These are phyloP conservation scores for Mus spicilegus DNA, from an alignment of 2,113 vertebrate genomes.

Conservation along the genomic window DNA sequence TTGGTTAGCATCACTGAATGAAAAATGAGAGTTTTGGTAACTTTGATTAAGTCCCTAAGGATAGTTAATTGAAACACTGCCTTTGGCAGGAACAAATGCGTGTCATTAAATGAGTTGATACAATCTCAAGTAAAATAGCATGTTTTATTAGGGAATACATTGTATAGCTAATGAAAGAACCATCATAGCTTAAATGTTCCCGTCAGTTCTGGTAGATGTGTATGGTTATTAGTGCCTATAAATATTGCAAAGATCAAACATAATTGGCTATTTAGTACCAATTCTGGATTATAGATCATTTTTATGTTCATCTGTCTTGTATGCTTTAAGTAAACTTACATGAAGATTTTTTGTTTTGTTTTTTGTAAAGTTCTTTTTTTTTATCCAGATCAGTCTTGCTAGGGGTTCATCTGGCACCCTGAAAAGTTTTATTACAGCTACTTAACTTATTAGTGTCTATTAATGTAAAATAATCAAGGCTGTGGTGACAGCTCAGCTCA, in stretches of 20 bases:
- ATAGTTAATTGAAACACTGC: constrained; percentile 59
- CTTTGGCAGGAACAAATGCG: constrained; percentile 31
- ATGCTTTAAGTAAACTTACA: constrained; percentile 22
- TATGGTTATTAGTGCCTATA: constrained; percentile 3
- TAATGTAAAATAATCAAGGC: not conserved
- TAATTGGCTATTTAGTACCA: constrained; percentile 37
- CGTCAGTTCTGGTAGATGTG: not conserved
- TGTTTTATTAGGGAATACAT: constrained; percentile 49
- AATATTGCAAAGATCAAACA: constrained; percentile 31
- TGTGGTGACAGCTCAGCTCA: not conserved
- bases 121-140: constrained; percentile 36
- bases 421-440: constrained; percentile 24
- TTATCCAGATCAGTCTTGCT: not conserved
- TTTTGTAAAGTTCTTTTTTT: constrained; percentile 10
- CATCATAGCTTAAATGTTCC: not conserved
- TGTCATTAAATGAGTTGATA: constrained; percentile 1
- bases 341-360: not conserved
- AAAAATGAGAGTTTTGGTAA: constrained; percentile 38
- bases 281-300: constrained; percentile 24
- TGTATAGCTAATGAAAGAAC: constrained; percentile 43
- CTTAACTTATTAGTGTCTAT: not conserved
- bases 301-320: constrained; percentile 25
- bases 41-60: constrained; percentile 43
- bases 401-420: constrained; percentile 12
- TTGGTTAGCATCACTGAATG: not conserved